Base-by-base conservation (phyloP, 2,797 vertebrate species). In the Cossypha dichroa region DNA sequence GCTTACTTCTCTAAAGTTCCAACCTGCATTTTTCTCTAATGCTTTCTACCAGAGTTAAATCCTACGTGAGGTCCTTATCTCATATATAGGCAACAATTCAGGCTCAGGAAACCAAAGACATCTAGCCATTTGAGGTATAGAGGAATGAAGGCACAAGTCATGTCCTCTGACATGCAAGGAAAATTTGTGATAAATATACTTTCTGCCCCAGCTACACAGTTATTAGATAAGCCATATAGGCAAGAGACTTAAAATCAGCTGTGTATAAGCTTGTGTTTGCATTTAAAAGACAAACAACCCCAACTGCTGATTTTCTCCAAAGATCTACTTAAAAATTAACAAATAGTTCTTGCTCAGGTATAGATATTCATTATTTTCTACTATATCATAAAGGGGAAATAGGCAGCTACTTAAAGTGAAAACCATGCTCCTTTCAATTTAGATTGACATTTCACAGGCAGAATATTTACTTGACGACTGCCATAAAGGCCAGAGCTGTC, bases 181-280 rank as follows among this genome's bases (percentile, higher is more conserved):
- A 49, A 87, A 64, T 8, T 33, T 0, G 0, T 15, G 7, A 26
- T 29, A 12, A 23, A 15, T 21, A 70, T 26, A 7, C 8, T 58
- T 81, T 46, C 43, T 36, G 41, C 10, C 15, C 49, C 36, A 73
- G 25, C 36, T 68, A 79, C 31, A 46, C 5, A 36, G 7, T 26
- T 49, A 77, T 63, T 41, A 55, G 9, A 80, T 41, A 26, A 69
- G 41, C 4, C 11, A 75, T 17, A 31, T 0, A 48, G 8, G 12
- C 73, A 73, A 54, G 1, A 4, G 15, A 7, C 19, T 68, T 91
- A 68, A 93, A 85, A 79, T 60, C 11, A 60, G 9, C 10, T 41
- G 2, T 12, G 46, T 1, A 2, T 13, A 79, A 38, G 4, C 18
- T 51, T 38, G 3, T 22, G 28, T 19, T 59, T 48, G 10, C 2